A percentile compares a stretch with the other conserved stretches of the same genome.
Conservation (phyloP, 2,797 vertebrate genomes). For the Typhlichthys eigenmanni region DNA sequence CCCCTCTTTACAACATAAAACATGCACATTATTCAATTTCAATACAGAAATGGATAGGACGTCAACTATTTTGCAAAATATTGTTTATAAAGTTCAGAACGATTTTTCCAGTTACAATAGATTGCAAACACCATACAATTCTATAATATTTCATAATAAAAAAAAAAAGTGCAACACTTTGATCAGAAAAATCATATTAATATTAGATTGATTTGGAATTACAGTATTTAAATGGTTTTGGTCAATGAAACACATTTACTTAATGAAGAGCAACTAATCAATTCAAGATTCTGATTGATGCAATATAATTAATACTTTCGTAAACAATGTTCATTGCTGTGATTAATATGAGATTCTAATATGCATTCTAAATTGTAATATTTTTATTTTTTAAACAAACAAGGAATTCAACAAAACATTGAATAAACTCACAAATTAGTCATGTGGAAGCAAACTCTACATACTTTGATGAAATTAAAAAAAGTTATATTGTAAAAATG, state of each 20-base stretch:
- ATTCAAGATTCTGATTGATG: too few species aligned
- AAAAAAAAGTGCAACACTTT: background rate
- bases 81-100: slow-evolving; percentile 7
- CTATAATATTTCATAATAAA: background rate
- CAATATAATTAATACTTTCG: too few species aligned
- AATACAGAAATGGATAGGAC: background rate
- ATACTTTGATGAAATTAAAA: too few species aligned
- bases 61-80: background rate
- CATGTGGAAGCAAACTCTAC: background rate
- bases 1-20: too few species aligned
- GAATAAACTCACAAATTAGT: background rate
- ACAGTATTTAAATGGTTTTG: background rate
- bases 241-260: background rate
- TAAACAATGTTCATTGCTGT: background rate
- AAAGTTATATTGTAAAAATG: too few species aligned
- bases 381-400: background rate
- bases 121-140: background rate
- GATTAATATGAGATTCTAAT: background rate
- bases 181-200: too few species aligned
- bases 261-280: too few species aligned
- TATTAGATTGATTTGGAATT: background rate
- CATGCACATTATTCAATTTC: background rate
- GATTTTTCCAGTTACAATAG: background rate
- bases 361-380: background rate
- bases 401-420: too few species aligned